A percentile compares a stretch with the other conserved stretches of the same genome.
Conservation (phyloP, 2,888 invertebrate species). For the Calliopum simillimum region DNA sequence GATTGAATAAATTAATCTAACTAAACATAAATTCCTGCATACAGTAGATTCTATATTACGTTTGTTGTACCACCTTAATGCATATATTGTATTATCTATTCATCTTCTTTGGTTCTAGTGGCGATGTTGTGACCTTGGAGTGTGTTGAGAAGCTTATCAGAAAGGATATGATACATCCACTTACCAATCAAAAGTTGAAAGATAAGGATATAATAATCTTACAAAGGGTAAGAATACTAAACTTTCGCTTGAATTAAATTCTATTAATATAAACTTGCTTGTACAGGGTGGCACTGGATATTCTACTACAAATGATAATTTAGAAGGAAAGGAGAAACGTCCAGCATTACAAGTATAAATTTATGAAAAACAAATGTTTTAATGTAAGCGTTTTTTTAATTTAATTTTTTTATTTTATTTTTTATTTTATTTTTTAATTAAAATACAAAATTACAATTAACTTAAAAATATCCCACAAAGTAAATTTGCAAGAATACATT, state of each 20-base stretch:
- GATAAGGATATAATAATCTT: constrained; percentile 94
- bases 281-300: constrained; percentile 94
- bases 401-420: background rate
- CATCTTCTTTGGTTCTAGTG: constrained; percentile 72
- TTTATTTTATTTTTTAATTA: too few species aligned
- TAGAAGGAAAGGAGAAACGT: constrained; percentile 85
- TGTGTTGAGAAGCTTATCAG: constrained; percentile 96
- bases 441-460: background rate
- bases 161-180: constrained; percentile 96
- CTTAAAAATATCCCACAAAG: background rate
- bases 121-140: constrained; percentile 95
- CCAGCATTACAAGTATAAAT: constrained; percentile 85
- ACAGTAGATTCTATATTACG: too few species aligned
- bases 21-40: too few species aligned
- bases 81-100: too few species aligned
- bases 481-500: too few species aligned
- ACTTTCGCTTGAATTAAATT: background rate
- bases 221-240: constrained; percentile 76
- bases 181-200: constrained; percentile 83
- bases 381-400: too few species aligned
- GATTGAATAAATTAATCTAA: too few species aligned
- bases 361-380: background rate
- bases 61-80: background rate
- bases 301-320: constrained; percentile 83
- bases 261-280: constrained; percentile 33